Base-by-base conservation (phyloP, 2,888 invertebrate species). In the Poecilobothrus nobilitatus region DNA sequence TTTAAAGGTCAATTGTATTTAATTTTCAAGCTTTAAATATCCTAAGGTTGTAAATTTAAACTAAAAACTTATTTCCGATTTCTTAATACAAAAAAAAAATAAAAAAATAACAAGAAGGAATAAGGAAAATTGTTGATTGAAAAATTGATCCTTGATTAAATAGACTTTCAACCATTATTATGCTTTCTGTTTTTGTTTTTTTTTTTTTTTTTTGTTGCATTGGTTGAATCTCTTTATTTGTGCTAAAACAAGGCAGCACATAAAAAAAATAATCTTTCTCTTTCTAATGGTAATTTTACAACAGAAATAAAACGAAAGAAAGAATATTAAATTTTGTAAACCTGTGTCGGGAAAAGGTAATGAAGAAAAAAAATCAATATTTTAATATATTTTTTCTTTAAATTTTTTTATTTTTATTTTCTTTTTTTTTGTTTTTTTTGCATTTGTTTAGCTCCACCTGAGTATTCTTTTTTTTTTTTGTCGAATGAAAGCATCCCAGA, bases 121-220 rank as follows among this genome's bases (percentile, higher is more conserved):
- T 53, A 53, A 18, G 2, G 18, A 53, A 53, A 53, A 53, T 15
- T 18, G 53, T 53, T 53, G 5, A 53, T 53, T 53, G 53, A 53
- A 53, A 53, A 53, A 53, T 53, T 53, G 53, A 53, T 53, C 53
- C 53, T 53, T 53, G 18, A 53, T 53, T 53, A 53, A 53, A 18
- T 9, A 18, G n/a, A 53, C 53, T 18, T 53, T 53, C 15, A 41
- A 53, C 53, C 53, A 18, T 53, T 53, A 41, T 41, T 41, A 2
- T 41, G 9, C 41, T 41, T 2, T 53, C 18, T 53, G 12, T 41
- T 15, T 41, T 15, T 1, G 4, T 41, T 41, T 41, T 41, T 3
- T 15, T 15, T 12, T 41, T 41, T 41, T 41, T 41, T 6, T 41
- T 6, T 41, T 41, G 2, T 3, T 6, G 9, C 9, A 6, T 18